Percentiles rank a stretch among this genome's conserved stretches.
phyloP scores from a whole-genome alignment of 2,888 invertebrate species.

The Tupiocoris notatus region DNA sequence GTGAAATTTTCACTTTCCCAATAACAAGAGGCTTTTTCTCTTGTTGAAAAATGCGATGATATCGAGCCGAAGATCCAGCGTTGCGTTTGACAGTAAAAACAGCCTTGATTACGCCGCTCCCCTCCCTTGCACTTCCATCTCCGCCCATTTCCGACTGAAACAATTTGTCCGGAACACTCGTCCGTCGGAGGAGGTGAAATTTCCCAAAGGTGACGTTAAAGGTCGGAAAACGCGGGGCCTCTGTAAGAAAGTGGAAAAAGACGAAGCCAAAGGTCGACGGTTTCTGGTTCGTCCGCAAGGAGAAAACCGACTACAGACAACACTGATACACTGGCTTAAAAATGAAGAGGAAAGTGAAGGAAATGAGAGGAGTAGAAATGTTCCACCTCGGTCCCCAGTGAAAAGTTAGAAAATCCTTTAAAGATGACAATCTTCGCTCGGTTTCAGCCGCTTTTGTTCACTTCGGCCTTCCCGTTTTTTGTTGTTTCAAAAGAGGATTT shows the following conservation, averaged over 20 bases:
- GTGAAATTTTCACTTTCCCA: no score
- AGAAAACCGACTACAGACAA: not conserved
- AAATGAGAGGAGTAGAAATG: no score
- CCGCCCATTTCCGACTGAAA: not conserved
- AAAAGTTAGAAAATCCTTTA: conserved; percentile 10
- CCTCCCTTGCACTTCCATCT: not conserved
- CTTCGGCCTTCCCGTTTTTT: not conserved
- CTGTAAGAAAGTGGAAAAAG: not conserved
- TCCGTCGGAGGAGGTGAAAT: conserved; percentile 9
- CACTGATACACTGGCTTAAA: not conserved
- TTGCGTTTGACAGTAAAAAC: conserved; percentile 32
- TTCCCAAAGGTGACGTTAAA: conserved; percentile 35
- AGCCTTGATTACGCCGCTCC: conserved; percentile 26
- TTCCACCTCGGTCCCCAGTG: not conserved
- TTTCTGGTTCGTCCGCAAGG: no score
- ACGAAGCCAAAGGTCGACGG: not conserved
- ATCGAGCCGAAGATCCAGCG: not conserved
- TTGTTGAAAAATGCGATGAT: no score
- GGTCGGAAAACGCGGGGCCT: not conserved
- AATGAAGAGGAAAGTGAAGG: not conserved
- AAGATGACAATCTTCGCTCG: conserved; percentile 24
- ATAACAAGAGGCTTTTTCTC: no score
- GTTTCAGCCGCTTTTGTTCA: conserved; percentile 3
- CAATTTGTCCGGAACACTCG: conserved; percentile 15
- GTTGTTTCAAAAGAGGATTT: not conserved